phyloP scores from a whole-genome alignment of 2,113 vertebrate species.

The Scytalopus superciliaris region DNA sequence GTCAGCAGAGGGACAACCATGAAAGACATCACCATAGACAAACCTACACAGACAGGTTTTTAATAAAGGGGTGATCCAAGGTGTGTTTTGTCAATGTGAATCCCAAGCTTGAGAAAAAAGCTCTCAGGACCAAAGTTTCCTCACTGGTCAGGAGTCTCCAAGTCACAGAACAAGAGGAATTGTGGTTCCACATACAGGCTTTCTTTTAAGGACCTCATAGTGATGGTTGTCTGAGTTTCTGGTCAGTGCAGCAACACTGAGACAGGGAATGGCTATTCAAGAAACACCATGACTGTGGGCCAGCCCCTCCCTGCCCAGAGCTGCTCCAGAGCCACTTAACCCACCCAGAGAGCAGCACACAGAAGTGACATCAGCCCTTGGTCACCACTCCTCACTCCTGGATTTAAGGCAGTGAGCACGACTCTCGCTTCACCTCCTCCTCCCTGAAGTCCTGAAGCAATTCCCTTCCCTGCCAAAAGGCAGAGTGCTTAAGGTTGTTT shows the following conservation, averaged over 20 bases:
- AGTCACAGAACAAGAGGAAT: not conserved
- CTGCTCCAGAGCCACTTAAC: not conserved
- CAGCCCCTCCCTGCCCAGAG: not conserved
- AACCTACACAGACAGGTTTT: not conserved
- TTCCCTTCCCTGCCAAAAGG: slow-evolving; percentile 8
- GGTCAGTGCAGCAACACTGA: fast-evolving
- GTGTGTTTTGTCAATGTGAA: not conserved
- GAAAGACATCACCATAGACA: not conserved
- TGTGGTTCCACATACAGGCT: not conserved
- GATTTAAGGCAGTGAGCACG: not conserved
- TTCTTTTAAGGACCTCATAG: not conserved
- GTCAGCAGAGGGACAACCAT: not conserved
- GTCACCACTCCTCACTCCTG: not conserved
- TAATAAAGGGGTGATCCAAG: not conserved
- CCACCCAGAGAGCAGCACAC: fast-evolving
- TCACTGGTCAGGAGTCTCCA: not conserved
- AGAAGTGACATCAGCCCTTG: slow-evolving; percentile 8
- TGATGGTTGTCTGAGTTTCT: fast-evolving
- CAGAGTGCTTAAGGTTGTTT: not conserved
- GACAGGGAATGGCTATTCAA: not conserved
- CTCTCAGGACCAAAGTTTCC: not conserved
- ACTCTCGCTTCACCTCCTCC: not conserved
- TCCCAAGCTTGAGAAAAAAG: not conserved
- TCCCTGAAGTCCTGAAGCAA: not conserved
- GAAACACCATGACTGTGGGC: fast-evolving